Base-by-base conservation (phyloP, 2,888 invertebrate genomes). In the Cotesia congregata region DNA sequence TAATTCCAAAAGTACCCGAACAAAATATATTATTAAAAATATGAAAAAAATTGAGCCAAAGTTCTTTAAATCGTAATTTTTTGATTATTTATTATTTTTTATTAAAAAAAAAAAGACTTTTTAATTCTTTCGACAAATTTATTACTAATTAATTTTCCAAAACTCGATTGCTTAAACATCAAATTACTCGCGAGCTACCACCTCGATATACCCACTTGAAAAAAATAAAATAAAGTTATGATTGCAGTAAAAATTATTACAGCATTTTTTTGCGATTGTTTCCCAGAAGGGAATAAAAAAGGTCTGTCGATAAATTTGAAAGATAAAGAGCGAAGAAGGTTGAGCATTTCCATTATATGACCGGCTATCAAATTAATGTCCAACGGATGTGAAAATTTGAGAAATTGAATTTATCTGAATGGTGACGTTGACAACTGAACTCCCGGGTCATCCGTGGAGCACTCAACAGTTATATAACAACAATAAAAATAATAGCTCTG, bases 361-460 rank as follows among this genome's bases (percentile, higher is more conserved):
- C 62, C 40, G 12, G 74, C 71, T 65, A 75, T 75, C 71, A 71
- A 75, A 75, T 71, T 75, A 71, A 75, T 75, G 75, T 65, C 71
- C 60, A 60, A 59, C 70, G 70, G 68, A 62, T 67, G 71, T 50
- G 50, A 50, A 50, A 65, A 65, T 65, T 65, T 65, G 59, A 50
- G 39, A 71, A 75, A 75, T 75, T 75, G 50, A 70, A 75, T 75
- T 67, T 67, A 17, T 72, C 30, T 70, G 70, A 70, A 71, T 65
- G 7, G 39, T 41, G 64, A 70, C 70, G 9, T 70, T 59, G 30
- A 70, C 60, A 30, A 60, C 30, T 59, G 9, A 30, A 60, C 30
- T 59, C 6, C 68, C 17, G 40, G 59, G 59, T 70, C 30, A 70
- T 59, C 70, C 59, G 30, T 60, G n/a, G 59, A 30, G 30, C 41